phyloP scores from a whole-genome alignment of 2,113 vertebrate species.

The Gallinago jamesoni region DNA sequence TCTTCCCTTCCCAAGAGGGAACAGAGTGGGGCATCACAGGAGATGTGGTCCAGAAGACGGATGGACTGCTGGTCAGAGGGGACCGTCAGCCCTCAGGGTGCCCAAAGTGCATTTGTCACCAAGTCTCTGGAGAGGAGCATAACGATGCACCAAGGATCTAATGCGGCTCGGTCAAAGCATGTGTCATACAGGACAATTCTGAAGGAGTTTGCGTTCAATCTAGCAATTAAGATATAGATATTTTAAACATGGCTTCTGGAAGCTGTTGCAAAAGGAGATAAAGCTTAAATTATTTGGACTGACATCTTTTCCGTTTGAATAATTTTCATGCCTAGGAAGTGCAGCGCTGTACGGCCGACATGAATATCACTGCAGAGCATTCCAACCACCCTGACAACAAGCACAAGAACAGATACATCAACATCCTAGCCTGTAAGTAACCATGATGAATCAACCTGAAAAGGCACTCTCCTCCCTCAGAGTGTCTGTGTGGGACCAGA shows the following conservation, averaged over 20 bases:
- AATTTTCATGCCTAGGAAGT: slow-evolving; percentile 84
- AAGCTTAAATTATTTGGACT: not conserved
- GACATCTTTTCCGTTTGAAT: not conserved
- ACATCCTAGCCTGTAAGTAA: slow-evolving; percentile 97
- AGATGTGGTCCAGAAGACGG: not conserved
- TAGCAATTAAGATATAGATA: not conserved
- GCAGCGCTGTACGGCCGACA: slow-evolving; percentile 91
- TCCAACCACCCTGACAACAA: slow-evolving; percentile 99
- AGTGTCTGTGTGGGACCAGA: not conserved
- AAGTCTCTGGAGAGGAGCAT: not conserved
- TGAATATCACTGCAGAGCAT: slow-evolving; percentile 98
- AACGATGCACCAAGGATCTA: not conserved
- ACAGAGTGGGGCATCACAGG: not conserved
- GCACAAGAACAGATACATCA: slow-evolving; percentile 99
- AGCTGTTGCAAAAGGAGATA: not conserved
- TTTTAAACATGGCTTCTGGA: not conserved
- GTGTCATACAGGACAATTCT: not conserved
- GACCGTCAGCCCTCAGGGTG: not conserved
- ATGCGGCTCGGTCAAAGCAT: not conserved
- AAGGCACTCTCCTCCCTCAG: not conserved
- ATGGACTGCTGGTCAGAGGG: not conserved
- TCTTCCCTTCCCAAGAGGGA: not conserved
- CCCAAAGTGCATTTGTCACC: not conserved
- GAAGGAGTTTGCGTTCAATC: not conserved
- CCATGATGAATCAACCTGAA: not conserved